Evolutionary conservation across 2,113 vertebrate genomes (phyloP).

Genomic region (Loxodonta africana): DNA sequence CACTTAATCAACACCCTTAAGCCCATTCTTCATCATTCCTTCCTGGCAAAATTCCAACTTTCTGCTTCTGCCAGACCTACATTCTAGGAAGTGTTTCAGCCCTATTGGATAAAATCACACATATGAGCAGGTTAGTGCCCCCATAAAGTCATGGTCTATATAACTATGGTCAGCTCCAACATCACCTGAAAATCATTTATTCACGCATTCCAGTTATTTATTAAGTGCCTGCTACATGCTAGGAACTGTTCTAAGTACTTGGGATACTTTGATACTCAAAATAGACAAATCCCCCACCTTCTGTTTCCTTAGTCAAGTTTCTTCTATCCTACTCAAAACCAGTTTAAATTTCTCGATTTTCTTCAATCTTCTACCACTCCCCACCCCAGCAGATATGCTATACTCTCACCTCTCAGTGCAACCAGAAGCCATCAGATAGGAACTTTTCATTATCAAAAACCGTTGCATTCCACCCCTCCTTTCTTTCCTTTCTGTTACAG

Average conservation of each 20-base stretch:
- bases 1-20: neutral
- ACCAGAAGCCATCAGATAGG: neutral
- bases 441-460: slow-evolving; percentile 35
- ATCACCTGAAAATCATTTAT: slow-evolving; percentile 32
- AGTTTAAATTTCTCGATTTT: neutral
- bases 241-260: neutral
- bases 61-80: neutral
- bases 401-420: slow-evolving; percentile 22
- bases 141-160: neutral
- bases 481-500: neutral
- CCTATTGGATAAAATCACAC: slow-evolving; percentile 29
- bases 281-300: neutral
- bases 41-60: neutral
- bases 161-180: neutral
- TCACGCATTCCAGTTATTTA: slow-evolving; percentile 43
- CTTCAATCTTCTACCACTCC: neutral
- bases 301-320: slow-evolving; percentile 31
- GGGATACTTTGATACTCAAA: slow-evolving; percentile 15
- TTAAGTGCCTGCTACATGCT: neutral
- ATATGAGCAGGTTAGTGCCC: neutral
- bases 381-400: neutral
- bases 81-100: neutral
- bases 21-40: neutral
- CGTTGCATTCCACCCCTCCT: neutral
- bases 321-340: neutral